phyloP scores from a whole-genome alignment of 2,888 invertebrate genomes.

The Metallyticus violacea region DNA sequence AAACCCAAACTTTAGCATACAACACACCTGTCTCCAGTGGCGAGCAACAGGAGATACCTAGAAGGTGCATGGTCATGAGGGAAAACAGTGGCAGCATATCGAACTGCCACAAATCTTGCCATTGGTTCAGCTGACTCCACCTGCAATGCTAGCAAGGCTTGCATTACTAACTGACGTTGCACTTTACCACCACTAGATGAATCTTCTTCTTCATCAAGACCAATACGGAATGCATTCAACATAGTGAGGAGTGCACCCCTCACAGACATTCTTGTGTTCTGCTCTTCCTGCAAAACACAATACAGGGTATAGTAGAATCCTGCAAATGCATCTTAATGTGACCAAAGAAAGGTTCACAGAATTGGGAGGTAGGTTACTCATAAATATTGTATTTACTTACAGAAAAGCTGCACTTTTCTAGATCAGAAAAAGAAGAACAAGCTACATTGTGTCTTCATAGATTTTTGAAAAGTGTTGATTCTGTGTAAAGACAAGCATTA shows the following conservation, averaged over 20 bases:
- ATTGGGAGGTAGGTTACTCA: too few relatives aligned
- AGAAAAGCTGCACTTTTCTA: too few relatives aligned
- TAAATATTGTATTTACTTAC: too few relatives aligned
- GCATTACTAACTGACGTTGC: constrained; percentile 45
- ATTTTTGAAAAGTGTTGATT: too few relatives aligned
- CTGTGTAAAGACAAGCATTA: too few relatives aligned
- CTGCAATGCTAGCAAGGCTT: constrained; percentile 68
- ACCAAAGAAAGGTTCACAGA: too few relatives aligned
- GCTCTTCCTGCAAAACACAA: constrained; percentile 39
- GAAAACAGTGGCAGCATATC: constrained; percentile 79
- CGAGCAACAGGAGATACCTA: constrained; percentile 74
- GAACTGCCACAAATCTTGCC: constrained; percentile 78
- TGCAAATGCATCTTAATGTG: too few relatives aligned
- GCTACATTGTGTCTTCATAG: too few relatives aligned
- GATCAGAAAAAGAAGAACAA: too few relatives aligned
- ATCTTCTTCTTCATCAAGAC: neutral
- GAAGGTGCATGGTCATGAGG: constrained; percentile 79
- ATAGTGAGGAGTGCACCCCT: constrained; percentile 68
- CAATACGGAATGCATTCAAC: constrained; percentile 57
- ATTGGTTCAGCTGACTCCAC: constrained; percentile 74
- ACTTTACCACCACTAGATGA: neutral
- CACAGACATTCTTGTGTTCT: constrained; percentile 60
- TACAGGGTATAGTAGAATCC: too few relatives aligned
- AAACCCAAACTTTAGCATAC: too few relatives aligned
- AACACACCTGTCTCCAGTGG: constrained; percentile 74